phyloP scores from a whole-genome alignment of 2,797 vertebrate species.

The Tenualosa ilisha region DNA sequence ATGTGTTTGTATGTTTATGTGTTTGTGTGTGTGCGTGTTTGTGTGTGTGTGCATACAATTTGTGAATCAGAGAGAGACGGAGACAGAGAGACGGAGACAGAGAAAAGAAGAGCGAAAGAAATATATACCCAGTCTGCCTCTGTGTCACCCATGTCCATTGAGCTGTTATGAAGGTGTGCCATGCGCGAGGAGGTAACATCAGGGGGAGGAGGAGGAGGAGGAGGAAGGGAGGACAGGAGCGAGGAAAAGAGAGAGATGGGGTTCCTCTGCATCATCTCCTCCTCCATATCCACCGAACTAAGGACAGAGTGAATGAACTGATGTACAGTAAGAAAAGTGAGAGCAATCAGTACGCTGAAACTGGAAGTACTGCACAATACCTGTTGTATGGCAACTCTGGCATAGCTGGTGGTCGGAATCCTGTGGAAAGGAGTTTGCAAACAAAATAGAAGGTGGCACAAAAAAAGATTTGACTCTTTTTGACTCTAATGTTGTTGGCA shows the following conservation, averaged over 20 bases:
- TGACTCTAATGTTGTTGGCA: neutral
- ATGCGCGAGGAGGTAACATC: neutral
- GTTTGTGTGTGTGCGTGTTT: neutral
- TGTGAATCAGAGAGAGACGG: too few species aligned
- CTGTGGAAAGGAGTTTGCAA: conserved; percentile 35
- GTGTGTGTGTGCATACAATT: neutral
- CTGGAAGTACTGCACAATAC: conserved; percentile 26
- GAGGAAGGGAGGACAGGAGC: conserved; percentile 48
- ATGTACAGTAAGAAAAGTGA: neutral
- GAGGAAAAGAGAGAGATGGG: conserved; percentile 40
- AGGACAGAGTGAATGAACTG: neutral
- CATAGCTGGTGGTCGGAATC: conserved; percentile 34
- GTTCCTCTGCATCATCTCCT: conserved; percentile 20
- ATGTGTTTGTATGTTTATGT: neutral
- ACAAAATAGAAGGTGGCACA: neutral
- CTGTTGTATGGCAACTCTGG: conserved; percentile 38
- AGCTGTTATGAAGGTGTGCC: conserved; percentile 9
- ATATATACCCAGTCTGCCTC: conserved; percentile 38
- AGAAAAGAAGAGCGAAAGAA: neutral
- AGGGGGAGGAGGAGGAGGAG: neutral
- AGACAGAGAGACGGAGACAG: too few species aligned
- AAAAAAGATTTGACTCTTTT: too few species aligned
- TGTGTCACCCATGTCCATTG: neutral
- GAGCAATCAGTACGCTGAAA: too few species aligned
- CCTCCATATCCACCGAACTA: conserved; percentile 27